Base-by-base conservation (phyloP, 2,797 vertebrate genomes). In the Oceanodroma leucorhoa region DNA sequence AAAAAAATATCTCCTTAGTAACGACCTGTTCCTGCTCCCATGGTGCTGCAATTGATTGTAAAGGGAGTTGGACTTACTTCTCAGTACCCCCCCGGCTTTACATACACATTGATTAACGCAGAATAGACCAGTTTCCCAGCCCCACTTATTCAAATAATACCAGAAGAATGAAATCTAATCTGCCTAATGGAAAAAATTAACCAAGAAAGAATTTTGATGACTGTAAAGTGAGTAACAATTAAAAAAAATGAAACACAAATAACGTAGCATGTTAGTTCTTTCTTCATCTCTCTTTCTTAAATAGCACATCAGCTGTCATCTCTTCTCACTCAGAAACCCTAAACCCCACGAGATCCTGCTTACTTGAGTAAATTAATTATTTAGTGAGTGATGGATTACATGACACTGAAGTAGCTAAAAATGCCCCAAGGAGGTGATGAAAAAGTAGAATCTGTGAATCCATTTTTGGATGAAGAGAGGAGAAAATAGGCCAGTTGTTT, bases 301-400 rank as follows among this genome's bases (percentile, higher is more conserved):
- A 85, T 32, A 67, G 36, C 57, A 84, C 76, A 90, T 95, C 92
- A 93, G 29, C 55, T 94, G 75, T 94, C 91, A 93, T 69, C 20
- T 80, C 58, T 93, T 51, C 67, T 95, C 89, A 92, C 41, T 87
- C 76, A 86, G 84, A 97, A 97, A 87, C 55, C 57, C 18, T n/a
- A 94, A 95, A 73, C 30, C 85, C 67, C 79, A 72, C 27, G 79
- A 96, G 94, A 67, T 36, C 9, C 64, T 89, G 13, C 87, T 65
- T 95, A 92, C 84, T 94, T 40, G 79, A 82, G 66, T 89, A 97
- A 97, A 98, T 97, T 93, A 97, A 94, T 97, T 97, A 96, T 97
- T 97, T 96, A 97, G 46, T 86, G 76, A 95, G 26, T 96, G 89
- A 97, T 93, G 76, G 94, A 95, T 97, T 95, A 62, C 90, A 90